A percentile compares a stretch with the other conserved stretches of the same genome.
phyloP scores from a whole-genome alignment of 2,888 invertebrate species.

The Mamestra brassicae region DNA sequence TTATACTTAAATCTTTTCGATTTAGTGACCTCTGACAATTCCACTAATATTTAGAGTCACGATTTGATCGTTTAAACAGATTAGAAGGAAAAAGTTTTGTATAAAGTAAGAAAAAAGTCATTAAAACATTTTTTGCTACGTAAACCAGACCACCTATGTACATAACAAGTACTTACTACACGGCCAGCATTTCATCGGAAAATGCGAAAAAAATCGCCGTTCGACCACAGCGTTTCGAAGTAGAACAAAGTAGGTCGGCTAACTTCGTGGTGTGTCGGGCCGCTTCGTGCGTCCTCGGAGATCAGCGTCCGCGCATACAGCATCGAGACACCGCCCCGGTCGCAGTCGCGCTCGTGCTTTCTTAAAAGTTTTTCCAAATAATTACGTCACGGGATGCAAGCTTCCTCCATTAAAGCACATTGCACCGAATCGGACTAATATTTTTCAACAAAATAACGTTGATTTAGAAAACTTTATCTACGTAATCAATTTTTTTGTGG shows the following conservation, averaged over 20 bases:
- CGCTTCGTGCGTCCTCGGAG: constrained; percentile 78
- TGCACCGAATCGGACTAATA: constrained; percentile 77
- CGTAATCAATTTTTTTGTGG: constrained; percentile 72
- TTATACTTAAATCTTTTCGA: constrained; percentile 44
- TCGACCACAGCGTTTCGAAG: constrained; percentile 86
- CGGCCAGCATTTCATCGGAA: constrained; percentile 86
- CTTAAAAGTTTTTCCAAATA: constrained; percentile 72
- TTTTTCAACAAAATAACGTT: constrained; percentile 66
- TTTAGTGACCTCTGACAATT: constrained; percentile 50
- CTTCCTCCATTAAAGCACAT: constrained; percentile 72
- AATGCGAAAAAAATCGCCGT: constrained; percentile 87
- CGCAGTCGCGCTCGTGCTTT: constrained; percentile 80
- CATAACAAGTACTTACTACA: constrained; percentile 63
- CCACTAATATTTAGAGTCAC: constrained; percentile 16
- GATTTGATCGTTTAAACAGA: constrained; percentile 7
- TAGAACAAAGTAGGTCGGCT: constrained; percentile 88
- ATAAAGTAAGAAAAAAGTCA: constrained; percentile 35
- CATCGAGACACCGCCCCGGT: constrained; percentile 80
- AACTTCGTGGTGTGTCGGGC: constrained; percentile 80
- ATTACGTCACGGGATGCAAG: constrained; percentile 84
- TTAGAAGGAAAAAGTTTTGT: constrained; percentile 24
- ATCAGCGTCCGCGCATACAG: constrained; percentile 83
- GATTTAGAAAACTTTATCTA: constrained; percentile 44
- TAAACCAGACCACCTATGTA: constrained; percentile 69
- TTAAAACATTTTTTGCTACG: constrained; percentile 72